These are phyloP conservation scores for Delia radicum DNA, from an alignment of 1,140 invertebrate genomes.

Conservation along the genomic window DNA sequence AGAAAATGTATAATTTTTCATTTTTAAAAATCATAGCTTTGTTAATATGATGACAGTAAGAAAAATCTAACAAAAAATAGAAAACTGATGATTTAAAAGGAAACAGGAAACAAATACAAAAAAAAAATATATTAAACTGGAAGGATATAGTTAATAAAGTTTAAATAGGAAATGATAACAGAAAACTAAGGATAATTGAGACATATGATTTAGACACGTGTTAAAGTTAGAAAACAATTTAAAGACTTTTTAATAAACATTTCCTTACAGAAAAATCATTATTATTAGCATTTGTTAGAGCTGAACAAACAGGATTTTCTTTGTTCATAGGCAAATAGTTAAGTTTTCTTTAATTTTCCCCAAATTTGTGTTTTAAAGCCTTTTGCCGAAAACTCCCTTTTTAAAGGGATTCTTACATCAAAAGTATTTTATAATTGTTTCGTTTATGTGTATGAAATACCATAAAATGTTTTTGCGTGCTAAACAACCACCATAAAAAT, in stretches of 20 bases:
- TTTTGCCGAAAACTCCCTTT: too few species aligned
- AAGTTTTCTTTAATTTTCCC: background rate
- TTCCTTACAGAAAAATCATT: too few species aligned
- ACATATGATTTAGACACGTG: background rate
- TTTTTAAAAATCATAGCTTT: background rate
- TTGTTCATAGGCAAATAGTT: background rate
- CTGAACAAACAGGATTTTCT: background rate
- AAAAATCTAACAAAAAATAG: background rate
- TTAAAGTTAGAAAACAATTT: background rate
- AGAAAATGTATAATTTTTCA: background rate
- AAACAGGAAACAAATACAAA: background rate
- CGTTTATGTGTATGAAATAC: background rate
- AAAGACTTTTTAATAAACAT: background rate
- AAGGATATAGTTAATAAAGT: background rate
- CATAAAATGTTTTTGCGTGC: background rate
- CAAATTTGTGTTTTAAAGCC: background rate
- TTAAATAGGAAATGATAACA: background rate
- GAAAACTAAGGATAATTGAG: background rate
- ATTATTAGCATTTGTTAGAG: too few species aligned
- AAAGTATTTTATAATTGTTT: background rate
- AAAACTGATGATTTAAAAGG: background rate
- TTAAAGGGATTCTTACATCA: too few species aligned
- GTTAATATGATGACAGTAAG: background rate
- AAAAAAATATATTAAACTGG: background rate
- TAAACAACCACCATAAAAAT: background rate